Base-by-base conservation (phyloP, 2,888 invertebrate species). In the Bombylius discolor region DNA sequence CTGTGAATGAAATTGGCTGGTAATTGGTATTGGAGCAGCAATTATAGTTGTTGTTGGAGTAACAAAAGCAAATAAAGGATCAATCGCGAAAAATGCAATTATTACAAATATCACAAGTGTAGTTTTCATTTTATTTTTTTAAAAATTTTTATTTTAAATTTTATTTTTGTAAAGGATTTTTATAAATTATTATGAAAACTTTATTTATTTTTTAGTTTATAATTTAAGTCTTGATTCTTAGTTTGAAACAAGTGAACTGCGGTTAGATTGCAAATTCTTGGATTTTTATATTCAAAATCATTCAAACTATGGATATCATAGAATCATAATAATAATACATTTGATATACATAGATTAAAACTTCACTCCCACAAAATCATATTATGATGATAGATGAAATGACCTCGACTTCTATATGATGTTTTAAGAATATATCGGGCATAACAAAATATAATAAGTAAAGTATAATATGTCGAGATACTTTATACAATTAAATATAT, bases 1-100 rank as follows among this genome's bases (percentile, higher is more conserved):
- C 70, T 83, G 82, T 49, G 79, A 75, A 67, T 81, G 81, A 67
- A 79, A 81, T 62, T 75, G 73, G 44, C 69, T 70, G 56, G 72
- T 64, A 53, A 73, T 67, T 51, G 71, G 72, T 36, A 60, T 56
- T 8, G 60, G 51, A 13, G 63, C 59, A 5, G 60, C 62, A 33
- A 14, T 7, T 14, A 45, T n/a, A 45, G 45, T 45, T 45, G 45
- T 33, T 34, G 34, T 47, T 44, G 62, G 56, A 5, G 60, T 49
- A 53, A 60, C n/a, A 7, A 45, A 45, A n/a, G 14, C 45, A 45
- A 14, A 45, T 45, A 47, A 46, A 14, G n/a, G 14, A 45, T n/a
- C 12, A 14, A 14, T 45, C n/a, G 45, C 45, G 6, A 14, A 45
- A 14, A 14, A 6, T 45, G 14, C n/a, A 45, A 45, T 5, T 45